These are phyloP conservation scores for Leucosticte australis DNA, from an alignment of 2,113 vertebrate genomes.

Conservation along the genomic window DNA sequence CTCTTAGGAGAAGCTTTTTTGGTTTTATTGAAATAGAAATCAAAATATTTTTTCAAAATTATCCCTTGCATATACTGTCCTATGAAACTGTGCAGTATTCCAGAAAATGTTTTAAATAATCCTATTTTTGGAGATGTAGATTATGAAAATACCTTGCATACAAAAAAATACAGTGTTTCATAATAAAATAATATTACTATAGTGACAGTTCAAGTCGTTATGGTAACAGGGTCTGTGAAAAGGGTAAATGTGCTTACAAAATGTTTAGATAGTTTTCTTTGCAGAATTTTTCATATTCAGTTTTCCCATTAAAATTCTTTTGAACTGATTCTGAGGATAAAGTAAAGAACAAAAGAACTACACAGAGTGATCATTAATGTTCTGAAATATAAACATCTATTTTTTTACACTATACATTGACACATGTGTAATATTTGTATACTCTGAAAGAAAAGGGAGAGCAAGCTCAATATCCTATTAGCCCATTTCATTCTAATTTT, in stretches of 20 bases:
- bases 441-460: not conserved
- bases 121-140: not conserved
- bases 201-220: constrained; percentile 10
- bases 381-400: not conserved
- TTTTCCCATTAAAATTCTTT: not conserved
- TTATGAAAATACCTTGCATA: not conserved
- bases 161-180: not conserved
- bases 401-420: not conserved
- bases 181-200: constrained; percentile 11
- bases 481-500: not conserved
- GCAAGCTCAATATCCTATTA: not conserved
- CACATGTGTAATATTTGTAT: not conserved
- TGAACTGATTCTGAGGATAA: not conserved
- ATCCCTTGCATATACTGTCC: not conserved
- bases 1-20: not conserved
- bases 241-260: not conserved
- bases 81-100: not conserved
- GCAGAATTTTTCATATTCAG: not conserved
- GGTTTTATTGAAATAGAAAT: not conserved
- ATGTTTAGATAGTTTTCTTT: not conserved
- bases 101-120: not conserved
- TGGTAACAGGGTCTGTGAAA: constrained; percentile 9
- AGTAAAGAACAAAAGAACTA: not conserved
- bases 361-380: not conserved
- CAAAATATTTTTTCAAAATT: not conserved